A percentile compares a stretch with the other conserved stretches of the same genome.
Evolutionary conservation across 1,140 invertebrate genomes (phyloP).

Genomic region (Trachelipus rathkii): DNA sequence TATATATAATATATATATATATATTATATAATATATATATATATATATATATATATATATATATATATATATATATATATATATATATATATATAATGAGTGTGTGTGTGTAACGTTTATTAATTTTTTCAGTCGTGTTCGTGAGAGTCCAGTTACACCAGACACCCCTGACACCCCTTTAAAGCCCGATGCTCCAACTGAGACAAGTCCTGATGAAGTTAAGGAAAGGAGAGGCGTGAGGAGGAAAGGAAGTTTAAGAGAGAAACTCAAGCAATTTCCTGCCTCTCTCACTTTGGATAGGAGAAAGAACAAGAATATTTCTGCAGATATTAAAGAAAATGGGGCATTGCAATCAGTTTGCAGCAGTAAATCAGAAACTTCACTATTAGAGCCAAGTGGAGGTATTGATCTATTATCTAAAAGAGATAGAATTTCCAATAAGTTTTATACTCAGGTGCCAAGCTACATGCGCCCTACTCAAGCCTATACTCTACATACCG

Average conservation of each 20-base stretch:
- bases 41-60: too few relatives aligned
- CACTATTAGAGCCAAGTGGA: neutral
- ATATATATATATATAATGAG: too few relatives aligned
- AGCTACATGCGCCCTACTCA: slow-evolving; percentile 39
- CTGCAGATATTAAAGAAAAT: neutral
- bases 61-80: too few relatives aligned
- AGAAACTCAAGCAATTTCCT: slow-evolving; percentile 22
- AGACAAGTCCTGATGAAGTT: neutral
- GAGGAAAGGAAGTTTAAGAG: slow-evolving; percentile 25
- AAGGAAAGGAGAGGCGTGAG: slow-evolving; percentile 14
- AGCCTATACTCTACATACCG: slow-evolving; percentile 30
- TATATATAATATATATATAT: too few relatives aligned
- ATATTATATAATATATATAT: too few relatives aligned
- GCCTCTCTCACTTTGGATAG: slow-evolving; percentile 25
- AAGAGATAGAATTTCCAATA: neutral
- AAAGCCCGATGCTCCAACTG: neutral
- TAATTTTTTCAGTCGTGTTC: neutral
- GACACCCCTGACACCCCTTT: slow-evolving; percentile 14
- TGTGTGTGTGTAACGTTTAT: too few relatives aligned
- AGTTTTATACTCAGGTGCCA: slow-evolving; percentile 21
- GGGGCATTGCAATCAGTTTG: neutral
- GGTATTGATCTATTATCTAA: neutral
- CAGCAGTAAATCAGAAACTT: neutral
- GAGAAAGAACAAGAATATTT: slow-evolving; percentile 19
- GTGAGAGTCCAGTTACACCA: neutral